A percentile compares a stretch with the other conserved stretches of the same genome.
Conservation (phyloP, 92 coral and sea anemone species). For the Palythoa grandis region DNA sequence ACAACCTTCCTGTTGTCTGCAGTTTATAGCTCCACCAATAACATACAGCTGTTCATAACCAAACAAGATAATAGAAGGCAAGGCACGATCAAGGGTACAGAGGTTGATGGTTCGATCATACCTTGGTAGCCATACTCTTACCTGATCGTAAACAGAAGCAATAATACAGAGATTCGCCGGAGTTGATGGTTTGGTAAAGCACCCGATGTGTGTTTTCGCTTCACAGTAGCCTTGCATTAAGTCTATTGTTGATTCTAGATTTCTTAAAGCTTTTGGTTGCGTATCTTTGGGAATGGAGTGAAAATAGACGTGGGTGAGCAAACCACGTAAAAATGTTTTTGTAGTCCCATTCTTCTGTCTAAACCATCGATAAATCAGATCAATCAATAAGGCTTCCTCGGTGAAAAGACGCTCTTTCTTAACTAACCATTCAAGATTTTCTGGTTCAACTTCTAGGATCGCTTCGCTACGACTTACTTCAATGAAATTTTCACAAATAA, state of each 20-base stretch:
- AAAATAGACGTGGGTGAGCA: constrained; percentile 18
- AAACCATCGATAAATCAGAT: constrained; percentile 2
- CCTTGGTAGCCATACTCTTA: constrained; percentile 32
- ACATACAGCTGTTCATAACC: constrained; percentile 23
- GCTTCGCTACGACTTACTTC: not conserved
- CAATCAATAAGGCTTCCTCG: constrained; percentile 2
- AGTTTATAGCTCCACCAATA: constrained; percentile 34
- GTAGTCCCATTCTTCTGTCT: not conserved
- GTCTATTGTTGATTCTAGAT: constrained; percentile 6
- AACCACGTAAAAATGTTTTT: not conserved
- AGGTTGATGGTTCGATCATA: constrained; percentile 16
- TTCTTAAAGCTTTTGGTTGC: not conserved
- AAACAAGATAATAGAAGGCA: constrained; percentile 10
- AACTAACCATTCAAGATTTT: constrained; percentile 1
- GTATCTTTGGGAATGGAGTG: constrained; percentile 17
- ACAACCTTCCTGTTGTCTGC: constrained; percentile 25
- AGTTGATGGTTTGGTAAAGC: not conserved
- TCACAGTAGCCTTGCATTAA: not conserved
- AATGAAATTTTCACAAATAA: constrained; percentile 17
- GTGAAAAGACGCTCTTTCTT: constrained; percentile 10
- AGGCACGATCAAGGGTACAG: constrained; percentile 12
- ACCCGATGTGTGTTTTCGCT: not conserved
- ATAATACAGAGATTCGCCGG: constrained; percentile 33
- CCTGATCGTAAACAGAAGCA: constrained; percentile 12
- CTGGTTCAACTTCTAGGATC: not conserved